These are phyloP conservation scores for Empidonax traillii DNA, from an alignment of 2,113 vertebrate genomes.

Conservation along the genomic window DNA sequence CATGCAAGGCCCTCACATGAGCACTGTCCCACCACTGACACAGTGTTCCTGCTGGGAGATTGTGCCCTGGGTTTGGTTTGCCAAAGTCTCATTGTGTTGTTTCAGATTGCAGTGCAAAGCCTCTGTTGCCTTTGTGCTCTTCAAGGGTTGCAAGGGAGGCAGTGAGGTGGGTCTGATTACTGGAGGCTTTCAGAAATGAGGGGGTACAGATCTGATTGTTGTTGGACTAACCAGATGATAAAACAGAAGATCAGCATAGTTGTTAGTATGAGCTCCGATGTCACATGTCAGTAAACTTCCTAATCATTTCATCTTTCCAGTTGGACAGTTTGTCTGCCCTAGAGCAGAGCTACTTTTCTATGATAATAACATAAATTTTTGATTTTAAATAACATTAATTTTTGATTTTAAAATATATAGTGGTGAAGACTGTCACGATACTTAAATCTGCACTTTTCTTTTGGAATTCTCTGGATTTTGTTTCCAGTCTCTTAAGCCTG, in stretches of 20 bases:
- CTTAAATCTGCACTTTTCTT: not conserved
- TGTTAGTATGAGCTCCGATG: not conserved
- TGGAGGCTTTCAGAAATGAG: not conserved
- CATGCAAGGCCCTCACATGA: accelerated
- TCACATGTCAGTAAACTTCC: not conserved
- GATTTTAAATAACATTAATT: not conserved
- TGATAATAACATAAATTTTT: not conserved
- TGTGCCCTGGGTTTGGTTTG: not conserved
- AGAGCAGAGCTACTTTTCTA: not conserved
- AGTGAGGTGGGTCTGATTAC: not conserved
- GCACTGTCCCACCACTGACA: accelerated
- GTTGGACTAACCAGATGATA: not conserved
- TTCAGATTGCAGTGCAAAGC: not conserved
- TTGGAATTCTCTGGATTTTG: not conserved
- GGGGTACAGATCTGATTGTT: not conserved
- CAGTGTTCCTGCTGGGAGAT: not conserved
- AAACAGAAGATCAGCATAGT: not conserved
- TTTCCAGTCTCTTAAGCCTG: not conserved
- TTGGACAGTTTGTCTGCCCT: not conserved
- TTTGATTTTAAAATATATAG: not conserved
- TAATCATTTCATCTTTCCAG: not conserved
- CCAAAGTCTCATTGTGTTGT: not conserved
- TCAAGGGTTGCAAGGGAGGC: not conserved
- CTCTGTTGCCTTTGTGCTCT: not conserved
- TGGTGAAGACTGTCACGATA: accelerated